Evolutionary conservation across 2,113 vertebrate genomes (phyloP), one percentile per base, ranked within the genome.

Genomic region (Neotoma lepida): DNA sequence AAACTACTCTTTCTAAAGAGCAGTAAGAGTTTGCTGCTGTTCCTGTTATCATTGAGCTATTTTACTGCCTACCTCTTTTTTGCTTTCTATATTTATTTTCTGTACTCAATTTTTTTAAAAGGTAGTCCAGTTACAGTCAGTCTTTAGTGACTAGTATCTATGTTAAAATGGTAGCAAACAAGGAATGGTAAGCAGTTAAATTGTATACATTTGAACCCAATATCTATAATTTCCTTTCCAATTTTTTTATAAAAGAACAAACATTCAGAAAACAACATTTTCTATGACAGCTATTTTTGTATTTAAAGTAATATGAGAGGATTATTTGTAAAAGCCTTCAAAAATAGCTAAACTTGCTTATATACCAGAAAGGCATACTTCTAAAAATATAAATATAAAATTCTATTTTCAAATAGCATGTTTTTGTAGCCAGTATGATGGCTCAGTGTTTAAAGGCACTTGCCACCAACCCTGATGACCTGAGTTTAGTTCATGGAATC

Each of bases 1-100:
- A 98, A 98, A 98, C 98, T 98, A 97, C 96, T 98, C 96, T 98
- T 98, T 98, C 97, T 95, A 98, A 98, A 98, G 97, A 98, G 90
- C 97, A 98, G 96, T 98, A 98, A 98, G 97, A 98, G 96, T 98
- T 98, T 97, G 97, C 96, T 97, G 95, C 96, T 98, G 86, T 97
- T 98, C 94, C 97, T 93, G 97, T 97, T 97, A 97, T 98, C 90
- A 94, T 95, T 96, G 96, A 95, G 88, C 95, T 97, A 95, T 97
- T 98, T 97, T 97, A 93, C 9, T 66, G 5, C 9, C 9, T 2
- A 41, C 0, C 2, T 8, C 22, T 9, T 82, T 86, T 95, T 96
- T 97, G 95, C 95, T 98, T 93, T 96, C 54, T 96, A 93, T 98
- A 88, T 96, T 97, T 97, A 94, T 95, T 82, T 94, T 95, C 66